Evolutionary conservation across 2,888 invertebrate species (phyloP), one percentile per base, ranked within the genome.

Genomic region (Bruchidius siliquastri): DNA sequence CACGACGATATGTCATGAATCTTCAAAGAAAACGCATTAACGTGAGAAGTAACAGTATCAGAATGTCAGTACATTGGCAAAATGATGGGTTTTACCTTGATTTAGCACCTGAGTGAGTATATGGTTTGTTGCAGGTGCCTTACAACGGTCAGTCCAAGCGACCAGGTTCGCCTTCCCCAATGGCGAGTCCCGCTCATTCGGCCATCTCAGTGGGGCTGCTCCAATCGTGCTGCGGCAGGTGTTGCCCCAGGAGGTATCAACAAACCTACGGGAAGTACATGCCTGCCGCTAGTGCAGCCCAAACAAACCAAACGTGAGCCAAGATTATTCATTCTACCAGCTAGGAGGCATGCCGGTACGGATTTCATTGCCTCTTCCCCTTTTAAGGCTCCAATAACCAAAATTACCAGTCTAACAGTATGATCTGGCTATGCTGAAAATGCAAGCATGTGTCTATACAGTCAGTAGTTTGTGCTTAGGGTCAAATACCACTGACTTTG

Each of bases 81-180:
- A n/a, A n/a, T n/a, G n/a, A n/a, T n/a, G n/a, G n/a, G n/a, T n/a
- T 18, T 70, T 70, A 1, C 3, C 8, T 70, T 22, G 22, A 8
- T 70, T 26, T 26, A 8, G 49, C 49, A 22, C 22, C 22, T 70
- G 22, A 21, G 10, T 22, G n/a, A n/a, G 21, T 70, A 70, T 70
- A 70, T 22, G 21, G 26, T 70, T 26, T 26, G 21, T 70, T 70
- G 26, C 21, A 98, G 86, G 94, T 95, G 84, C 95, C 97, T 22
- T 97, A 92, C 88, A 98, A 97, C 87, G 97, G 97, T 21, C 96
- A 96, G 80, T 96, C 95, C 71, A 97, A 96, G 88, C 90, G 97
- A 85, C 96, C 96, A 0, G 95, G 95, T 18, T 95, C 95, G 71
- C 95, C 95, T 70, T 95, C 95, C 69, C 95, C 96, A 21, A 88